Conservation (phyloP, 2,888 invertebrate species). For the Cyclophora albipunctata region DNA sequence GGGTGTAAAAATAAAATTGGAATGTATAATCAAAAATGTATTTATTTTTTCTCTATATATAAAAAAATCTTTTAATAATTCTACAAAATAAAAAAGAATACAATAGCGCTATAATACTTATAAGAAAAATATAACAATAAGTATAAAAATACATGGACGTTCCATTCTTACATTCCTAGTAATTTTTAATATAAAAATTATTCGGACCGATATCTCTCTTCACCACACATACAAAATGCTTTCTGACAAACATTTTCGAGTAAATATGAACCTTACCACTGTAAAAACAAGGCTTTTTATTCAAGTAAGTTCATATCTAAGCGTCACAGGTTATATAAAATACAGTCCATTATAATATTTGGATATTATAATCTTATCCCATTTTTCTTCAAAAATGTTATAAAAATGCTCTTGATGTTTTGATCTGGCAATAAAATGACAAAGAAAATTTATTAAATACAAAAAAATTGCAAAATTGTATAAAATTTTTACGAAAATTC, state of each 20-base stretch:
- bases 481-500: too few species aligned
- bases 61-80: slow-evolving; percentile 58
- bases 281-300: slow-evolving; percentile 6
- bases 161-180: slow-evolving; percentile 57
- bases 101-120: slow-evolving; percentile 71
- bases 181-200: slow-evolving; percentile 75
- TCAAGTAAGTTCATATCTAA: too few species aligned
- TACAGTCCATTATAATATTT: too few species aligned
- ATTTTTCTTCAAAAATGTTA: too few species aligned
- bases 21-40: slow-evolving; percentile 45
- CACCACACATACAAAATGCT: slow-evolving; percentile 27
- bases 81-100: slow-evolving; percentile 63
- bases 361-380: too few species aligned
- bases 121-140: slow-evolving; percentile 43
- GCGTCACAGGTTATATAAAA: too few species aligned
- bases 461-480: too few species aligned
- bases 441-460: too few species aligned
- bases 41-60: slow-evolving; percentile 68
- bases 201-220: slow-evolving; percentile 43
- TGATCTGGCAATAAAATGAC: too few species aligned
- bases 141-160: slow-evolving; percentile 55
- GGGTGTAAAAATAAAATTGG: slow-evolving; percentile 4
- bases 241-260: neutral
- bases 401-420: too few species aligned
- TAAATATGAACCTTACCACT: slow-evolving; percentile 11